These are phyloP conservation scores for Acanthornis magna DNA, from an alignment of 2,797 vertebrate species.

Conservation along the genomic window DNA sequence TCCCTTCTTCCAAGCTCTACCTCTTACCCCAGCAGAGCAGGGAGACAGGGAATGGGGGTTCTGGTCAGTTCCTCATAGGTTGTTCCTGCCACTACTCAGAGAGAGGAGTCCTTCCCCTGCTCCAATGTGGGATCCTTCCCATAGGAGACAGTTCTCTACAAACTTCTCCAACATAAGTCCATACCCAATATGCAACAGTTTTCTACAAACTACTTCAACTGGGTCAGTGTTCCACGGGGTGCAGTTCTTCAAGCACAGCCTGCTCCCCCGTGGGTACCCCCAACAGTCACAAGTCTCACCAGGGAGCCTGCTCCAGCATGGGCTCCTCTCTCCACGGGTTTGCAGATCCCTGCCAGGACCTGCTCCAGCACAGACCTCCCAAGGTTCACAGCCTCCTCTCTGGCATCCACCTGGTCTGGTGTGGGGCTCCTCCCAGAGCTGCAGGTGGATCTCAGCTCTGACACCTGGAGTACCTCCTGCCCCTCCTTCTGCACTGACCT, in stretches of 20 bases:
- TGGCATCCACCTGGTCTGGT: fast-evolving
- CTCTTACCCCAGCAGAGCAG: not conserved
- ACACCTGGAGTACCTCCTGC: not conserved
- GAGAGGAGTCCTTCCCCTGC: not conserved
- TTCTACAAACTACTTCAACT: not conserved
- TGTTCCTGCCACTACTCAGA: not conserved
- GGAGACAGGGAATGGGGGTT: not conserved
- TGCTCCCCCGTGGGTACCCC: not conserved
- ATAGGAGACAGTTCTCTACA: not conserved
- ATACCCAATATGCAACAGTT: not conserved
- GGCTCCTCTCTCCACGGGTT: not conserved
- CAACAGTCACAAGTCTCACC: not conserved
- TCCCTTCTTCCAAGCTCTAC: not conserved
- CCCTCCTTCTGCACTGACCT: no score
- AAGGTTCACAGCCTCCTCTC: not conserved
- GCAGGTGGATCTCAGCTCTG: not conserved
- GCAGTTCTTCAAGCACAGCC: not conserved
- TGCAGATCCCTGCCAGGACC: not conserved
- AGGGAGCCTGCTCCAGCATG: not conserved
- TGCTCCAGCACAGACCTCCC: not conserved
- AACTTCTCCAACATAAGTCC: not conserved
- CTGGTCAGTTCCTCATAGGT: not conserved
- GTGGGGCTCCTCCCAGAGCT: not conserved
- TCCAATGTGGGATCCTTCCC: not conserved
- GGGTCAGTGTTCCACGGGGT: not conserved